A percentile compares a stretch with the other conserved stretches of the same genome.
Evolutionary conservation across 1,140 invertebrate genomes (phyloP).

Genomic region (Neodiprion fabricii): DNA sequence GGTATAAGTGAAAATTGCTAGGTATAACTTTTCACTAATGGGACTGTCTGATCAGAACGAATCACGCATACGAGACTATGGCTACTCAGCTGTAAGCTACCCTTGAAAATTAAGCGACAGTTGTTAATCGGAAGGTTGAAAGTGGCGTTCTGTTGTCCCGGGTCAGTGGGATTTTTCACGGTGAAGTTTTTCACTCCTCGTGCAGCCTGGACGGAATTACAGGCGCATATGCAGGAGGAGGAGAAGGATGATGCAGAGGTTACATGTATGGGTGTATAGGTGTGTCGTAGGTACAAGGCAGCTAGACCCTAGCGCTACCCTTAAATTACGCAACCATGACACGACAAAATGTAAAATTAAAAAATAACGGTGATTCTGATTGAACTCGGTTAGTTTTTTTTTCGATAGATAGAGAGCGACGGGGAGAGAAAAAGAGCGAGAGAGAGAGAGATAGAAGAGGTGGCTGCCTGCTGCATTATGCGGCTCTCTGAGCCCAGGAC

Average conservation of each 20-base stretch:
- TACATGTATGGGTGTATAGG: background rate
- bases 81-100: no score
- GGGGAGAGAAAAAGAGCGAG: no score
- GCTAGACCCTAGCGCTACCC: background rate
- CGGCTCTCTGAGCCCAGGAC: no score
- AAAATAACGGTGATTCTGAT: constrained; percentile 35
- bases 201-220: background rate
- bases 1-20: no score
- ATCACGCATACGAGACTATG: no score
- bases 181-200: no score
- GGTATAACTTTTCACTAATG: no score
- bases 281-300: background rate
- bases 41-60: no score
- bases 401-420: no score
- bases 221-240: background rate
- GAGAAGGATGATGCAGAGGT: background rate
- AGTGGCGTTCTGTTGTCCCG: background rate
- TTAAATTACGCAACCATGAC: constrained; percentile 40
- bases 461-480: no score
- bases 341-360: constrained; percentile 36
- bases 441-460: no score
- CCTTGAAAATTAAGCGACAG: background rate
- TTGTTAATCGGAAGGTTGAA: background rate
- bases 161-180: background rate
- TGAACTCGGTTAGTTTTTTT: background rate